Base-by-base conservation (phyloP, 1,140 invertebrate species). In the Teleopsis dalmanni region DNA sequence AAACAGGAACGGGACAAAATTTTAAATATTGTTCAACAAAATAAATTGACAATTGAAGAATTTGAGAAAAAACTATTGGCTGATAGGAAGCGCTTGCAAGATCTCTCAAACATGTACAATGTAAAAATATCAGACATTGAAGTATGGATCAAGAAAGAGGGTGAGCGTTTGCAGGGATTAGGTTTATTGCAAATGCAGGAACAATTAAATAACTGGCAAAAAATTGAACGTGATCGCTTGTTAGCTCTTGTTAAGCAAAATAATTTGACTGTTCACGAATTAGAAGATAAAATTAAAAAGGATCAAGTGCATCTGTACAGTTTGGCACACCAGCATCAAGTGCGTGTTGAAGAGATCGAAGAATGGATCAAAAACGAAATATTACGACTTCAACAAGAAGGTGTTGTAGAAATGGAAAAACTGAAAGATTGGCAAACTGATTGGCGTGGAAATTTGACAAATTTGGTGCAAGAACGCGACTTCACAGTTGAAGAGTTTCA, bases 401-500 rank as follows among this genome's bases (percentile, higher is more conserved):
- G 65, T 0, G 34, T 65, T 3, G 50, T 69, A 4, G 62, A 68
- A 47, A 60, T 65, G 52, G 56, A 62, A n/a, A 61, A 59, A n/a
- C 47, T 69, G 7, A 57, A 65, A 37, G 54, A 64, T 37, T 69
- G 65, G 65, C 65, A 69, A 41, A 38, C 52, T 27, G 59, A 64
- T 48, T 68, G 65, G 62, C 65, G 65, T 11, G 65, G 65, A 11
- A 65, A 65, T 45, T 47, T 69, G 0, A 65, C 65, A 4, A 64
- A 63, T 13, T 62, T 69, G 65, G 59, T 69, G 9, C 59, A 68
- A 40, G 62, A 68, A 16, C 65, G 65, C 3, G 65, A 68, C 44
- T 65, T 57, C 3, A 68, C 65, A 0, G 65, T 68, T 7, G 65
- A 68, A 43, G 62, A 68, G 50, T 68, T 68, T 52, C 62, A 68